These are phyloP conservation scores for Panopea generosa DNA, from an alignment of 2,888 invertebrate genomes.

Conservation along the genomic window DNA sequence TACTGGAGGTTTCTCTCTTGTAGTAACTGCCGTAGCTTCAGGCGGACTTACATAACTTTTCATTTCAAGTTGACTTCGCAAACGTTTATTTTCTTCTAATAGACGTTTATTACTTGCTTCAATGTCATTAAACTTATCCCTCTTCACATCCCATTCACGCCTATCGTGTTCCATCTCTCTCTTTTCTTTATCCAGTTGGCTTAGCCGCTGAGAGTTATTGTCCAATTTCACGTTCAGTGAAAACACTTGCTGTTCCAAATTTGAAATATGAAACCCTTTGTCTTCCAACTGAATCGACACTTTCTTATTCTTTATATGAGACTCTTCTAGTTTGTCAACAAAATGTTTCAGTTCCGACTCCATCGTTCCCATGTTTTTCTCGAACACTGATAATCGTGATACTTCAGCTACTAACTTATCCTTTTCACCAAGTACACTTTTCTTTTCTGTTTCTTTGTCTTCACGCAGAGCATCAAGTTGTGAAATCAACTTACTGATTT, in stretches of 20 bases:
- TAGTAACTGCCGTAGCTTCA: conserved; percentile 11
- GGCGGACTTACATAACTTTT: conserved; percentile 11
- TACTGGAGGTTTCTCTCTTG: conserved; percentile 20
- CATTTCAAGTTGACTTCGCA: conserved; percentile 56
- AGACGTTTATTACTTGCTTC: conserved; percentile 67
- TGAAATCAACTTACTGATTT: conserved; percentile 52
- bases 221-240: conserved; percentile 70
- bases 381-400: conserved; percentile 41
- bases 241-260: conserved; percentile 67
- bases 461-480: conserved; percentile 51
- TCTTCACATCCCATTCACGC: conserved; percentile 61
- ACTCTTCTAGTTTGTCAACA: conserved; percentile 54
- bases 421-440: conserved; percentile 45
- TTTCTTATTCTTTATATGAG: conserved; percentile 55
- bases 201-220: conserved; percentile 64
- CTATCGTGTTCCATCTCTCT: conserved; percentile 61
- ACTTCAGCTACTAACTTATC: conserved; percentile 49
- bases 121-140: conserved; percentile 65
- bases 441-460: conserved; percentile 57
- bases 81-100: conserved; percentile 63
- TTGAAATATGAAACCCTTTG: conserved; percentile 57
- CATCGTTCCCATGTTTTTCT: conserved; percentile 31
- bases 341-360: conserved; percentile 49
- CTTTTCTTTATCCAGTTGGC: conserved; percentile 68
- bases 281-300: conserved; percentile 60